Conservation (phyloP, 2,113 vertebrate genomes). For the Peucedramus taeniatus region DNA sequence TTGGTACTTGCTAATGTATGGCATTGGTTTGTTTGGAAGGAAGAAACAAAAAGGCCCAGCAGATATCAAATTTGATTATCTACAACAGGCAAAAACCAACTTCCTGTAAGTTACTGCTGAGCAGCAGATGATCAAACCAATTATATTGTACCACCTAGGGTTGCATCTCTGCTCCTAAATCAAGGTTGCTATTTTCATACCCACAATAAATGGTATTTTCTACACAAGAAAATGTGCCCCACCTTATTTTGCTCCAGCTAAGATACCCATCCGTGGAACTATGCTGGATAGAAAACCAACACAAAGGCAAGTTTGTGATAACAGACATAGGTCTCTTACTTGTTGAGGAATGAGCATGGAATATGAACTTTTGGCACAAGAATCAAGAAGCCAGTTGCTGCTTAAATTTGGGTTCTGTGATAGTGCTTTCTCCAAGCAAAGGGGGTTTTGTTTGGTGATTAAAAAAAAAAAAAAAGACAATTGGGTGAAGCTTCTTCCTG, state of each 20-base stretch:
- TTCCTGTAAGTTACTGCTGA: slow-evolving; percentile 34
- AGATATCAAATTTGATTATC: background rate
- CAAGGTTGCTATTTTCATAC: slow-evolving; percentile 70
- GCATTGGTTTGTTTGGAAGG: slow-evolving; percentile 30
- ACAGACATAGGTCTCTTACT: background rate
- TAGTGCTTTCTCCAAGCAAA: background rate
- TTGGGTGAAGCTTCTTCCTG: background rate
- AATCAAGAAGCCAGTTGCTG: background rate
- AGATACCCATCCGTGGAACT: background rate
- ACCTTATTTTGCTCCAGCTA: background rate
- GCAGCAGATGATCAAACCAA: slow-evolving; percentile 32
- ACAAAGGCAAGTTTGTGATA: background rate
- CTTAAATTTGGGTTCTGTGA: background rate
- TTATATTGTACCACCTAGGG: background rate
- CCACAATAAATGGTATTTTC: slow-evolving; percentile 67
- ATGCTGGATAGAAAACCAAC: background rate
- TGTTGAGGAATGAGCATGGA: fast-evolving
- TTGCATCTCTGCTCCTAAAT: slow-evolving; percentile 46
- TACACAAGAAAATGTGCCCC: background rate
- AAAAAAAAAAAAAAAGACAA: background rate
- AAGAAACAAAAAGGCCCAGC: slow-evolving; percentile 3
- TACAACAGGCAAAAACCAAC: background rate
- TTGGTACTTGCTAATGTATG: slow-evolving; percentile 36
- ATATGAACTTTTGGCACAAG: background rate
- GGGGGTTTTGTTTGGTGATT: background rate